Conservation (phyloP, 2,888 invertebrate genomes). For the Drosophila colorata region DNA sequence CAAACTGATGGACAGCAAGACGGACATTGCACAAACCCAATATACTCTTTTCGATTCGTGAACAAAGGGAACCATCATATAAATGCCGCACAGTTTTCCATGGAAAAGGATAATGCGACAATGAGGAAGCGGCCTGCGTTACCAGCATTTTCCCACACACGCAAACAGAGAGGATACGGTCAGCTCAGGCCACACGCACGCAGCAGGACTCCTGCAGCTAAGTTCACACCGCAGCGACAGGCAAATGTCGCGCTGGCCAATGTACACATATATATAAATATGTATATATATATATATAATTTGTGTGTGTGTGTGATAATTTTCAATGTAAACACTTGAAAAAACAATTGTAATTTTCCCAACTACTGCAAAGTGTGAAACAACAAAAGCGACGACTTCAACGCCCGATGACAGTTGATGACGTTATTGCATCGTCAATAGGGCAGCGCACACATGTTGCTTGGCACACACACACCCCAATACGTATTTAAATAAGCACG, state of each 20-base stretch:
- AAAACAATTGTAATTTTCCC: conserved; percentile 73
- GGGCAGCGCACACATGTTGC: conserved; percentile 43
- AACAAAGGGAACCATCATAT: conserved; percentile 50
- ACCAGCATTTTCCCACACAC: conserved; percentile 36
- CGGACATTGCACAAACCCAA: too few species aligned
- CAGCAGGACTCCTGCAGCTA: conserved; percentile 41
- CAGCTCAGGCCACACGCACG: conserved; percentile 21
- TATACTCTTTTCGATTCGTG: too few species aligned
- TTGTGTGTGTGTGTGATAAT: conserved; percentile 49
- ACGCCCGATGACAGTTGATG: conserved; percentile 65
- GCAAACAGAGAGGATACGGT: conserved; percentile 7
- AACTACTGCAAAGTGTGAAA: conserved; percentile 71
- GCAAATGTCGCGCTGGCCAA: conserved; percentile 34
- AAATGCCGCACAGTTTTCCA: conserved; percentile 51
- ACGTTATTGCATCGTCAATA: conserved; percentile 67
- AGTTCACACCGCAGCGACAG: conserved; percentile 47
- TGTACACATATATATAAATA: background rate
- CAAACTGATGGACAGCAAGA: too few species aligned
- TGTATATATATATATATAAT: too few species aligned
- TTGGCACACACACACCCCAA: conserved; percentile 27
- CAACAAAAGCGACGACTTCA: conserved; percentile 27
- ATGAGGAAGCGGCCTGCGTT: conserved; percentile 50
- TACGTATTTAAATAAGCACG: conserved; percentile 14
- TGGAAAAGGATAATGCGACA: conserved; percentile 53
- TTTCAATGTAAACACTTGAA: conserved; percentile 70